These are phyloP conservation scores for Salpingus planirostris DNA, from an alignment of 2,888 invertebrate species.

Conservation along the genomic window DNA sequence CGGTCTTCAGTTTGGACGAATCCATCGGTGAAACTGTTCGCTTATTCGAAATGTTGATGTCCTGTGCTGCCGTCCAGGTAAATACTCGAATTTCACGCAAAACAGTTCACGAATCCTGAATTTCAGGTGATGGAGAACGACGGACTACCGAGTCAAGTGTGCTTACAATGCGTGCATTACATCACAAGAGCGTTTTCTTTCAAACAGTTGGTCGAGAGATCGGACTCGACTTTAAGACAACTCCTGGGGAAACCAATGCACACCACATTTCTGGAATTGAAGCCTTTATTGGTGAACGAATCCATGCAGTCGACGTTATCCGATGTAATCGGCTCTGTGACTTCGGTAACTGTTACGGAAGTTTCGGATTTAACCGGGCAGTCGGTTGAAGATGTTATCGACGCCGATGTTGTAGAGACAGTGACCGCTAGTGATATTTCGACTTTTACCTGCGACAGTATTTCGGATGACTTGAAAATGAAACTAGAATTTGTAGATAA, in stretches of 20 bases:
- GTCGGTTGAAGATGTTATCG: slow-evolving; percentile 3
- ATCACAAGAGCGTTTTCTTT: slow-evolving; percentile 36
- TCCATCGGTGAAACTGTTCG: slow-evolving; percentile 28
- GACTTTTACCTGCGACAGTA: slow-evolving; percentile 2
- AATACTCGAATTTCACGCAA: background rate
- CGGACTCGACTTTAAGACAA: slow-evolving; percentile 33
- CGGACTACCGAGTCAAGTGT: slow-evolving; percentile 37
- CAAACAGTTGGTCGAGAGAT: slow-evolving; percentile 37
- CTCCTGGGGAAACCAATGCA: slow-evolving; percentile 24
- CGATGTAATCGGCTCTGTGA: slow-evolving; percentile 9
- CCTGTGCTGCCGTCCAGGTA: slow-evolving; percentile 37
- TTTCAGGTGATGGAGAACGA: slow-evolving; percentile 34
- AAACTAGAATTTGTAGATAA: slow-evolving; percentile 9
- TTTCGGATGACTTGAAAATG: slow-evolving; percentile 8
- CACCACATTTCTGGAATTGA: slow-evolving; percentile 21
- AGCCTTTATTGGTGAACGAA: slow-evolving; percentile 17
- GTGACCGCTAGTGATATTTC: slow-evolving; percentile 1
- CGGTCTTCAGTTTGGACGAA: slow-evolving; percentile 34
- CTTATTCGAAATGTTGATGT: slow-evolving; percentile 36
- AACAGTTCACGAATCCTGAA: slow-evolving; percentile 1
- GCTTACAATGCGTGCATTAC: slow-evolving; percentile 36
- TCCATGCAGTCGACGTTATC: slow-evolving; percentile 6
- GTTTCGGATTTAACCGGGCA: slow-evolving; percentile 6
- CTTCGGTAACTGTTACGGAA: slow-evolving; percentile 5
- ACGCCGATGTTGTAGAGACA: slow-evolving; percentile 3